Percentiles rank a stretch among this genome's conserved stretches.
Conservation (phyloP, 1,140 invertebrate species). For the Asbolus verrucosus region DNA sequence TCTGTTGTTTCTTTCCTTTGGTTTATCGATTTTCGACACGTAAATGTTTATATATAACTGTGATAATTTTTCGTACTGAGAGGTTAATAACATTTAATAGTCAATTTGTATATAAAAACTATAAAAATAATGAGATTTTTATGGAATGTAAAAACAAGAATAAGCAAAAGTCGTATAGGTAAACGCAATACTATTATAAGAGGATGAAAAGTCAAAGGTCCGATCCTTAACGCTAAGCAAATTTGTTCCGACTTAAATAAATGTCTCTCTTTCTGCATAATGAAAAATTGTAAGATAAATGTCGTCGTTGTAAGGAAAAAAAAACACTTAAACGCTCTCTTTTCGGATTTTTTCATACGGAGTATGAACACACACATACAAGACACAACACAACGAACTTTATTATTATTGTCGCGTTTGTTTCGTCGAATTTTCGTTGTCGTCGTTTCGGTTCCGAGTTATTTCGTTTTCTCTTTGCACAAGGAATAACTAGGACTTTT, state of each 20-base stretch:
- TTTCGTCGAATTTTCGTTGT: constrained; percentile 1
- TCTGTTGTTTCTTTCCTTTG: constrained; percentile 10
- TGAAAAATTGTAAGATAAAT: constrained; percentile 39
- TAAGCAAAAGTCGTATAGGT: constrained; percentile 16
- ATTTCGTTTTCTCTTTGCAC: constrained; percentile 31
- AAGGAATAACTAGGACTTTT: constrained; percentile 43
- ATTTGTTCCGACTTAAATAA: constrained; percentile 25
- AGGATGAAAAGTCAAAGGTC: constrained; percentile 15
- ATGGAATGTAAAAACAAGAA: constrained; percentile 17
- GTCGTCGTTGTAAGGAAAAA: constrained; percentile 38
- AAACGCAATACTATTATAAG: constrained; percentile 20
- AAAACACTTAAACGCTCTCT: constrained; percentile 23
- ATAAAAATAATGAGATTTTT: constrained; percentile 41
- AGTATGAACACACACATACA: constrained; percentile 3
- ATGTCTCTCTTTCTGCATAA: constrained; percentile 36
- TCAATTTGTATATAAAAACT: constrained; percentile 61
- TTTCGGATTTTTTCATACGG: constrained; percentile 24
- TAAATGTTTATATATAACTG: constrained; percentile 58
- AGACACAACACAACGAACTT: constrained; percentile 44
- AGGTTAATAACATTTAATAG: constrained; percentile 57
- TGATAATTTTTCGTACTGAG: constrained; percentile 63
- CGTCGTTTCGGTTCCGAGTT: constrained; percentile 17
- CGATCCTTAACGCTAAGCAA: constrained; percentile 30
- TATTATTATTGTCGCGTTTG: constrained; percentile 10
- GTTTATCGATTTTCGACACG: constrained; percentile 53